Evolutionary conservation across 2,888 invertebrate genomes (phyloP).

Genomic region (Buathra laborator): DNA sequence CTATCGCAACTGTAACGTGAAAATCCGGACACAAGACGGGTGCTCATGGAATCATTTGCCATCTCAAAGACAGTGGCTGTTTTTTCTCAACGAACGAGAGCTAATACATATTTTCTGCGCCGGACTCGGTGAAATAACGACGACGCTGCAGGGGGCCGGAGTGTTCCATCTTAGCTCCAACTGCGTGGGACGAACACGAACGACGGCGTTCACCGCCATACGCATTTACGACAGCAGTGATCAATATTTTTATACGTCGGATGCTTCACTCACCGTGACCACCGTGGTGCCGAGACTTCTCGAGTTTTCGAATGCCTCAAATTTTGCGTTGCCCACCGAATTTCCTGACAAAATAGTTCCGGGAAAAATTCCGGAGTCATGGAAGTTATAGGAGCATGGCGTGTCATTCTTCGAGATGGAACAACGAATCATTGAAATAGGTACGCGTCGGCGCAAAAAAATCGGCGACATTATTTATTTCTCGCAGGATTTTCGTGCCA

Average conservation of each 20-base stretch:
- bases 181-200: constrained; percentile 7
- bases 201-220: neutral
- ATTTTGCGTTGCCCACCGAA: neutral
- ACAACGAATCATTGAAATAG: neutral
- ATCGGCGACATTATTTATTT: neutral
- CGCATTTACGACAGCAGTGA: no score
- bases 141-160: neutral
- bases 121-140: neutral
- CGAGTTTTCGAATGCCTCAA: neutral
- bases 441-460: neutral
- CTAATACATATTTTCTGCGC: neutral
- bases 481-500: neutral
- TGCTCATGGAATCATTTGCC: neutral
- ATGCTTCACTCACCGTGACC: neutral
- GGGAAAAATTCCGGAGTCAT: neutral
- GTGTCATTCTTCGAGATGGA: neutral
- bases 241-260: neutral
- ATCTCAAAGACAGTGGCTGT: neutral
- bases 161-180: neutral
- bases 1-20: neutral
- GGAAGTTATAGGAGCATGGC: neutral
- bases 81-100: neutral
- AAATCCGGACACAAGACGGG: neutral
- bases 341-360: neutral
- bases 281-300: neutral